Percentiles rank a stretch among this genome's conserved stretches.
phyloP scores from a whole-genome alignment of 92 coral and sea anemone genomes.

The Desmophyllum pertusum region DNA sequence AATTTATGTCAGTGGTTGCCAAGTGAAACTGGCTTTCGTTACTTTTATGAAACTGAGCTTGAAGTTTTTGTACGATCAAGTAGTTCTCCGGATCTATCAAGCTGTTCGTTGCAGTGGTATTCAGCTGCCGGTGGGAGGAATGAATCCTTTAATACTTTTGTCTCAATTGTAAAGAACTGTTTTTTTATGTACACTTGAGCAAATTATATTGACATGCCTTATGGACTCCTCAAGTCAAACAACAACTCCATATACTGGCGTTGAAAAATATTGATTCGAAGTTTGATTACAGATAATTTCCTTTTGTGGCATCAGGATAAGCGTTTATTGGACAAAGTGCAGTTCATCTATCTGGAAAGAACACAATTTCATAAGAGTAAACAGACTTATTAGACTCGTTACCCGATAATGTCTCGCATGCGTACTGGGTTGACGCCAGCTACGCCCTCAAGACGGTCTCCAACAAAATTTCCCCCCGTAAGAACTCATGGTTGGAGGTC shows the following conservation, averaged over 20 bases:
- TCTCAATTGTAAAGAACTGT: neutral
- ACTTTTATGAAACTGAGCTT: too few relatives aligned
- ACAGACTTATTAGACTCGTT: too few relatives aligned
- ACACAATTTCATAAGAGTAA: neutral
- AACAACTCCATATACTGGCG: neutral
- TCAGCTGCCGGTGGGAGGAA: neutral
- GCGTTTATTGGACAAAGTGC: neutral
- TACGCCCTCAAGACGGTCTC: constrained; percentile 49
- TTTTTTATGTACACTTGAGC: constrained; percentile 2
- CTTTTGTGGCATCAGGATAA: neutral
- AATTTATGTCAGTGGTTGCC: constrained; percentile 7
- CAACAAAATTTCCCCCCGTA: constrained; percentile 82
- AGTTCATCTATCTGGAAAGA: neutral
- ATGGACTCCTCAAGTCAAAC: constrained; percentile 12
- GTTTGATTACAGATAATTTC: neutral
- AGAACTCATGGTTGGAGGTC: constrained; percentile 42
- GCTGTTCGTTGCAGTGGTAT: neutral
- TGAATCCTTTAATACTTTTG: constrained; percentile 19
- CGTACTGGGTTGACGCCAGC: constrained; percentile 78
- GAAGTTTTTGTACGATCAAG: neutral
- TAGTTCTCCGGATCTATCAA: neutral
- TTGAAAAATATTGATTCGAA: neutral
- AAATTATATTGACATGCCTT: neutral
- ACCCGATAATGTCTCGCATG: constrained; percentile 77
- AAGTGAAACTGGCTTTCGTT: constrained; percentile 9